Conservation (phyloP, 2,888 invertebrate genomes). For the Aproaerema taeniolella region DNA sequence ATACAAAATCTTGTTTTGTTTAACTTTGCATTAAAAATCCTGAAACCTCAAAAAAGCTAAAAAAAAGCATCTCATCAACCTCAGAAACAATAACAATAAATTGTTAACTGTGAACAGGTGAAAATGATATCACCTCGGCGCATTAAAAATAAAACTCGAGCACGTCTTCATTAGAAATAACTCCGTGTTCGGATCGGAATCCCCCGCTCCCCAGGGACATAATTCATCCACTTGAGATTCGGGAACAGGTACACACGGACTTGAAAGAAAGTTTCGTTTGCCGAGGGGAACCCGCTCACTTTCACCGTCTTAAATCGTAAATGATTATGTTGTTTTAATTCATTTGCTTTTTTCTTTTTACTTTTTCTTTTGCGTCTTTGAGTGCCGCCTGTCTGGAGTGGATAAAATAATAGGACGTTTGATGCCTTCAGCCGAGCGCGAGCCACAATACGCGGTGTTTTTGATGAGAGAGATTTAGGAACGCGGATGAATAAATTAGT, state of each 20-base stretch:
- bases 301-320: conserved; percentile 67
- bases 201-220: conserved; percentile 59
- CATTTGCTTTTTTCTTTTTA: conserved; percentile 67
- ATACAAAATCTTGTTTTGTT: no score
- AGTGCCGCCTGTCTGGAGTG: conserved; percentile 72
- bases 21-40: no score
- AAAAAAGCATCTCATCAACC: no score
- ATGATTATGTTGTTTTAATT: conserved; percentile 76
- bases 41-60: no score
- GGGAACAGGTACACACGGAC: conserved; percentile 70
- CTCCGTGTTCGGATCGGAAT: conserved; percentile 46
- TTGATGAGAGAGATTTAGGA: conserved; percentile 29
- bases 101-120: conserved; percentile 45
- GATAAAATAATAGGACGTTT: conserved; percentile 44
- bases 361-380: conserved; percentile 57
- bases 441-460: conserved; percentile 31
- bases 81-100: conserved; percentile 3
- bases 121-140: conserved; percentile 51
- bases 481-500: conserved; percentile 43
- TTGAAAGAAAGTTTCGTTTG: conserved; percentile 73
- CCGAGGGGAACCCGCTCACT: conserved; percentile 62
- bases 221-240: conserved; percentile 74
- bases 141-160: conserved; percentile 62
- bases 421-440: conserved; percentile 25
- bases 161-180: conserved; percentile 68